Percentiles rank a stretch among this genome's conserved stretches.
These are phyloP conservation scores for Diadegma fenestrale DNA, from an alignment of 2,888 invertebrate species.

Conservation along the genomic window DNA sequence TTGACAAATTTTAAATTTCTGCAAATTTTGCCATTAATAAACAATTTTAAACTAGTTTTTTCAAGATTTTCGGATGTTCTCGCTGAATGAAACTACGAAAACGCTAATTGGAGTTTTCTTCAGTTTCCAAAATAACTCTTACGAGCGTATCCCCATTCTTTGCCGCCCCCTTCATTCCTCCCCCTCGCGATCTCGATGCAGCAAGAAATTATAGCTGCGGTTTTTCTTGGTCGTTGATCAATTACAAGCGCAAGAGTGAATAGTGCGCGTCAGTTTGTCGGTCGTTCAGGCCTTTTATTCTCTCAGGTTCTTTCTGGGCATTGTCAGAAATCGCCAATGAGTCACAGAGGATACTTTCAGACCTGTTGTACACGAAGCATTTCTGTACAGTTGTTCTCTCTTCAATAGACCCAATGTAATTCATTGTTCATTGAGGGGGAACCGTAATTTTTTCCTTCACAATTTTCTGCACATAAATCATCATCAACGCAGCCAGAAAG, in stretches of 20 bases:
- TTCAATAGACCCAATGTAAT: constrained; percentile 51
- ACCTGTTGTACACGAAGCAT: constrained; percentile 29
- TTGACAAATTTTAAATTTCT: neutral
- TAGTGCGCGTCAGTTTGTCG: constrained; percentile 37
- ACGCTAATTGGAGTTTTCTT: neutral
- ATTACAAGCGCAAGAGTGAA: constrained; percentile 53
- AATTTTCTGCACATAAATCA: neutral
- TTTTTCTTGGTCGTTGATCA: constrained; percentile 64
- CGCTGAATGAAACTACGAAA: neutral
- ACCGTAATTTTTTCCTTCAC: neutral
- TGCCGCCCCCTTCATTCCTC: constrained; percentile 25
- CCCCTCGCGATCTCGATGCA: constrained; percentile 15
- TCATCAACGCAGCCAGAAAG: constrained; percentile 18
- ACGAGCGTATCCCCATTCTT: constrained; percentile 25
- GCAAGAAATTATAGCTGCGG: constrained; percentile 56
- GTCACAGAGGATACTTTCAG: constrained; percentile 61
- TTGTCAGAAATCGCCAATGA: constrained; percentile 67
- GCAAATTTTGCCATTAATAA: neutral
- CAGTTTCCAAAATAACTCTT: neutral
- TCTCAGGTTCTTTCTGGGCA: constrained; percentile 56
- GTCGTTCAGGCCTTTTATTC: constrained; percentile 40
- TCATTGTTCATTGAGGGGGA: constrained; percentile 25
- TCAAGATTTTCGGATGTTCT: neutral
- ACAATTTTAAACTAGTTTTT: neutral
- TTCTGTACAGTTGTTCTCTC: constrained; percentile 46